Percentiles rank a stretch among this genome's conserved stretches.
phyloP scores from a whole-genome alignment of 2,888 invertebrate species.

The Epirrhoe tristata region DNA sequence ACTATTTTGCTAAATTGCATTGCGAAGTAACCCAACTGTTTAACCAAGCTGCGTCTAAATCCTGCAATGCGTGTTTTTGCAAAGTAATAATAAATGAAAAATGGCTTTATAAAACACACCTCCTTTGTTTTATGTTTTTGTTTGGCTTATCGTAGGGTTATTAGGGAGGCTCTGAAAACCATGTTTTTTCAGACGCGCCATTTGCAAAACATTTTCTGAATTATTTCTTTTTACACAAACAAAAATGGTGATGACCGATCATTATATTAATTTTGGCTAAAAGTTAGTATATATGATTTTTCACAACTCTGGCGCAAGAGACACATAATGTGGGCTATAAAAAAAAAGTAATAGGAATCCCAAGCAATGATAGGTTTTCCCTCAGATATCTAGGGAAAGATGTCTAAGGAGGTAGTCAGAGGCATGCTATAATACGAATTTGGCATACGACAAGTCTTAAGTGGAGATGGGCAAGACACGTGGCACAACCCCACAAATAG shows the following conservation, averaged over 20 bases:
- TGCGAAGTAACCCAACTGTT: slow-evolving; percentile 14
- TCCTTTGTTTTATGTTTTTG: slow-evolving; percentile 49
- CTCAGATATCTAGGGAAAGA: no score
- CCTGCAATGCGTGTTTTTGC: slow-evolving; percentile 55
- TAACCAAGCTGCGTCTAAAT: slow-evolving; percentile 34
- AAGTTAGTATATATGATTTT: background rate
- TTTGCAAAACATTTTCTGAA: slow-evolving; percentile 18
- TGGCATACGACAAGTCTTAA: no score
- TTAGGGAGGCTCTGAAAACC: slow-evolving; percentile 24
- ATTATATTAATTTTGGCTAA: background rate
- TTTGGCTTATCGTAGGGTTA: slow-evolving; percentile 39
- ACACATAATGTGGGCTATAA: background rate
- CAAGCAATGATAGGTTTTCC: no score
- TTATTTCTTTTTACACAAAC: slow-evolving; percentile 2
- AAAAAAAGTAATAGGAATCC: background rate
- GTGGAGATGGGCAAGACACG: no score
- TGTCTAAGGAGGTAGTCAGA: no score
- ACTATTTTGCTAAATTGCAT: background rate
- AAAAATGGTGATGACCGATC: slow-evolving; percentile 1
- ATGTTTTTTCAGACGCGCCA: slow-evolving; percentile 26
- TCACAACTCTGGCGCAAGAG: background rate
- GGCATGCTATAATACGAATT: no score
- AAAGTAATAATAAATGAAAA: slow-evolving; percentile 58
- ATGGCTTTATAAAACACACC: slow-evolving; percentile 54
- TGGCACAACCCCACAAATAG: no score